Evolutionary conservation across 2,888 invertebrate genomes (phyloP).

Genomic region (Kryphioiulus occultus): DNA sequence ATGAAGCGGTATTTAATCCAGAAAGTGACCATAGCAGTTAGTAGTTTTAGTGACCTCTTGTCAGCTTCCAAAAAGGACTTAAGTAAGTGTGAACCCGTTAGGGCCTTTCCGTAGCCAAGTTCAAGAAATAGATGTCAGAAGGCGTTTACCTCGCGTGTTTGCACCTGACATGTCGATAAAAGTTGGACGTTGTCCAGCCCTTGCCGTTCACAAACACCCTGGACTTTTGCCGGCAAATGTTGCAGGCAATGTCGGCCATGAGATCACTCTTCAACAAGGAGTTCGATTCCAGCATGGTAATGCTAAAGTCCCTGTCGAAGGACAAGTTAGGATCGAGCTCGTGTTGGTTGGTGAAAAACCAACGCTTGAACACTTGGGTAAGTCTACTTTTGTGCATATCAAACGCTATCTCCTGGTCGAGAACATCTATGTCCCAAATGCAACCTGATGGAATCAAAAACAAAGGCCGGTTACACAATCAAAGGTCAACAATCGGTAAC

Average conservation of each 20-base stretch:
- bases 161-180: not conserved
- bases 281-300: not conserved
- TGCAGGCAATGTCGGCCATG: not conserved
- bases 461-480: not conserved
- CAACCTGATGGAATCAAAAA: constrained; percentile 32
- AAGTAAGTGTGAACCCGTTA: not conserved
- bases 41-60: too few species aligned
- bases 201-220: not conserved
- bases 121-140: not conserved
- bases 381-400: constrained; percentile 15
- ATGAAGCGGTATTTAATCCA: too few species aligned
- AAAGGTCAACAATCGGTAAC: not conserved
- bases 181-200: not conserved
- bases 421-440: not conserved
- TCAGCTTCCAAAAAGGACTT: too few species aligned
- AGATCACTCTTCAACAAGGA: not conserved
- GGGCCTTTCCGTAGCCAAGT: not conserved
- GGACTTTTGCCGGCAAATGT: not conserved
- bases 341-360: not conserved
- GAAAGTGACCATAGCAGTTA: too few species aligned
- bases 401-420: constrained; percentile 24
- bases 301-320: constrained; percentile 1
- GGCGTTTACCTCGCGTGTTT: not conserved
- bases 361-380: not conserved
- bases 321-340: not conserved